Evolutionary conservation across 1,140 invertebrate species (phyloP), one percentile per base, ranked within the genome.

Genomic region (Drosophila takahashii): DNA sequence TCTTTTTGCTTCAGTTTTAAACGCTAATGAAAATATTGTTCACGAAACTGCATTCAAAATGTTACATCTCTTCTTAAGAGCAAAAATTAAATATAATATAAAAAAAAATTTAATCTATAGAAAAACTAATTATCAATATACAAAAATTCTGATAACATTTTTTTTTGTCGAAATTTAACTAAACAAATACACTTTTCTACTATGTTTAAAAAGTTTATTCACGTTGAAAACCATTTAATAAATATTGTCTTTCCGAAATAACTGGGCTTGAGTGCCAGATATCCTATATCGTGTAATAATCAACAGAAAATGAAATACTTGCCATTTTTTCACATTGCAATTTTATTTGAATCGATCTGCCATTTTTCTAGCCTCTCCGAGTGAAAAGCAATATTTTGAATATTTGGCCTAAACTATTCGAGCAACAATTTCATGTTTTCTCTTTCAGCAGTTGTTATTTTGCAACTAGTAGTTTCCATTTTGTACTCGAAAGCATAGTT

Each of bases 311-410:
- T 26, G 11, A 7, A 51, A 11, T 34, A 27, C 1, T 44, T 26
- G 50, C n/a, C 42, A 8, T 13, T 16, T 29, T n/a, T 27, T 48
- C 10, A 9, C 29, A 26, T 50, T 34, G 10, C 10, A 52, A 18
- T 11, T 69, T 69, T 48, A 76, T 56, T 69, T 37, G n/a, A 47
- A 53, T 61, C 11, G 15, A 11, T 41, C 18, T 44, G 11, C 36
- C 34, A 51, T 29, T 32, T 26, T 47, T n/a, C 1, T 7, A 47
- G n/a, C 16, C 8, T 9, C 27, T 34, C 5, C 10, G 5, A 37
- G 15, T 4, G 29, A 4, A 60, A 53, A 44, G 9, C 18, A 42
- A 72, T 61, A 37, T 72, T 29, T 62, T 3, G 7, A 32, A 34
- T 37, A 44, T 37, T 59, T 50, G 16, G 37, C 27, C 11, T 4